Evolutionary conservation across 2,888 invertebrate genomes (phyloP).

Genomic region (Lasioglossum zephyrum): DNA sequence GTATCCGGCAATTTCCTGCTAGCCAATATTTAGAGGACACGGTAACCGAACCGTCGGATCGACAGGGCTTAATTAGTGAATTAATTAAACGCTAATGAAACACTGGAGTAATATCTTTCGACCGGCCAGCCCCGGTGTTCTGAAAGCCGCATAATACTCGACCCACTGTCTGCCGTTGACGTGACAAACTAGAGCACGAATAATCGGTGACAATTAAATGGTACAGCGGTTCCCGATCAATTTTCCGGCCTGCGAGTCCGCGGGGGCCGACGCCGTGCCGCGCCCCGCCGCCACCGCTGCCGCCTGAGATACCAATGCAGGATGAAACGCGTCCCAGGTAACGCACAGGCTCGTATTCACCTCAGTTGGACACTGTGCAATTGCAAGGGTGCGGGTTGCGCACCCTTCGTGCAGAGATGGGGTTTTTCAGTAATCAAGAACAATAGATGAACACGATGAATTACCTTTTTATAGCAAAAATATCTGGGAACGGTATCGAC

Average conservation of each 20-base stretch:
- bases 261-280: background rate
- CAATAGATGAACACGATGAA: no score
- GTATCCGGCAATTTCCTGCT: conserved; percentile 18
- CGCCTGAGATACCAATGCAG: background rate
- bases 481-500: no score
- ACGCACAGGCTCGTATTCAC: background rate
- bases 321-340: background rate
- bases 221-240: conserved; percentile 45
- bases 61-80: conserved; percentile 59
- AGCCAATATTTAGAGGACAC: conserved; percentile 12
- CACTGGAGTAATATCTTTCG: conserved; percentile 53
- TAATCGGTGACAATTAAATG: conserved; percentile 64
- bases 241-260: background rate
- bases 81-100: conserved; percentile 62
- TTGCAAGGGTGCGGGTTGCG: no score
- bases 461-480: no score
- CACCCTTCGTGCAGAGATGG: no score
- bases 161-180: conserved; percentile 53
- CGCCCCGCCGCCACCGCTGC: background rate
- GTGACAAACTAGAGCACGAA: conserved; percentile 61
- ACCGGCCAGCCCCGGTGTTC: conserved; percentile 32
- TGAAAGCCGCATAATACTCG: conserved; percentile 47
- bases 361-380: background rate
- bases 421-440: no score
- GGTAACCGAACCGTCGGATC: conserved; percentile 36